Evolutionary conservation across 2,113 vertebrate genomes (phyloP).

Genomic region (Brachyistius frenatus): DNA sequence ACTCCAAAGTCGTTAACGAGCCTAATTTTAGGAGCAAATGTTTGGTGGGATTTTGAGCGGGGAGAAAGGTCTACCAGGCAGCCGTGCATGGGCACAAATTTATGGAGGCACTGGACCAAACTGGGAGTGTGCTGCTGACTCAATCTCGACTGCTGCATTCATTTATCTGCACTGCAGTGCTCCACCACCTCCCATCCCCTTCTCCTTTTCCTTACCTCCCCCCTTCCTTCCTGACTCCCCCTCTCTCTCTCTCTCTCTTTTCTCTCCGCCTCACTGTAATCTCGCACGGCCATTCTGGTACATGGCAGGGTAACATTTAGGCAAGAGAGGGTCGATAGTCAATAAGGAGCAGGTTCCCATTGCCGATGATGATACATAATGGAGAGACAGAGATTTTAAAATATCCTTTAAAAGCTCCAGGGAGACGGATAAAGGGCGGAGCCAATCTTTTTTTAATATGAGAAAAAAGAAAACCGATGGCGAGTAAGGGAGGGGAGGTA

Average conservation of each 20-base stretch:
- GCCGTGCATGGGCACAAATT: constrained; percentile 19
- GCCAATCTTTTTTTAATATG: constrained; percentile 32
- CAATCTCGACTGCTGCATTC: constrained; percentile 85
- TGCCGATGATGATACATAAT: constrained; percentile 24
- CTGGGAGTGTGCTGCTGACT: constrained; percentile 86
- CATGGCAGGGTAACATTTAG: constrained; percentile 22
- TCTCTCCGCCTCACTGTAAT: constrained; percentile 57
- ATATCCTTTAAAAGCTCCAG: not conserved
- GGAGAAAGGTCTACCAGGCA: too few relatives aligned
- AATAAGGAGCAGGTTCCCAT: constrained; percentile 36
- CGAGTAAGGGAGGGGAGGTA: not conserved
- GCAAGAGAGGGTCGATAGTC: constrained; percentile 30
- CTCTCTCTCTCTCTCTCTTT: constrained; percentile 11
- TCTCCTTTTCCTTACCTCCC: constrained; percentile 34
- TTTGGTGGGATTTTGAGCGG: not conserved
- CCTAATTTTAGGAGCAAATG: not conserved
- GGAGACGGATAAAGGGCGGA: constrained; percentile 10
- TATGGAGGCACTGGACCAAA: constrained; percentile 70
- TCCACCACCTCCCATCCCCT: constrained; percentile 74
- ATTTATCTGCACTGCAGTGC: constrained; percentile 89
- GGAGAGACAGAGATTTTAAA: constrained; percentile 34
- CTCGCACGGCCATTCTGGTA: constrained; percentile 62
- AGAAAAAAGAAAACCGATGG: constrained; percentile 15
- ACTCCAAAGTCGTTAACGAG: not conserved
- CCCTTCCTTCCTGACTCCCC: constrained; percentile 35